Evolutionary conservation across 2,888 invertebrate genomes (phyloP), one percentile per base, ranked within the genome.

Genomic region (Copidosoma aretas): DNA sequence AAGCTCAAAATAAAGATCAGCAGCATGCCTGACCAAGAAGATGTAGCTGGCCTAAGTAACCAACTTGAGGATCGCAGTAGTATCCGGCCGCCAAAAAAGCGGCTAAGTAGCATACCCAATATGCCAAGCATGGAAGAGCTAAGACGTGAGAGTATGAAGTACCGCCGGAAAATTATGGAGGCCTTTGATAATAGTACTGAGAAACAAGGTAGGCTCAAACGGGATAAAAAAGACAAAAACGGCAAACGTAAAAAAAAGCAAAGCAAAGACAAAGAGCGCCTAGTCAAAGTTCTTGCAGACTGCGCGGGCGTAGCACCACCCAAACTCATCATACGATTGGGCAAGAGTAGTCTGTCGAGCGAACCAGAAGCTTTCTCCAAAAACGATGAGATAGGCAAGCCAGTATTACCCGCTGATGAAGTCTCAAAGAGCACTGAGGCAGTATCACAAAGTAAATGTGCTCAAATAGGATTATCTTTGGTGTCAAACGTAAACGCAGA

Each of bases 131-230:
- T 94, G 73, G 93, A 94, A 82, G 93, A 94, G 78, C 84, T 94
- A 60, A 91, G 90, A 72, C 88, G 93, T 1, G 93, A 94, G 77
- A 93, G 92, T 76, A 94, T 95, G 94, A 94, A 93, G 80, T 95
- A 89, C 83, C 88, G 95, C 19, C 89, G 91, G 73, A 89, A 89
- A 87, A 91, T 95, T 3, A 93, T 93, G 92, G 93, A 93, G 5
- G 91, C 91, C 78, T 93, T 94, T 78, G 91, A 91, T 70, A 90
- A 90, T 75, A 88, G 87, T 17, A 24, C 19, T 1, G 70, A 72
- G 24, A 72, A 74, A 43, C 14, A 67, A 71, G 72, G 75, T 76
- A 62, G 80, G 81, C 80, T 84, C 67, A 70, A 84, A 81, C 79
- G 84, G 78, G 77, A 84, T 76, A 86, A 81, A 84, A 87, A 82